Evolutionary conservation across 2,888 invertebrate species (phyloP), one percentile per base, ranked within the genome.

Genomic region (Ernsta delagoae): DNA sequence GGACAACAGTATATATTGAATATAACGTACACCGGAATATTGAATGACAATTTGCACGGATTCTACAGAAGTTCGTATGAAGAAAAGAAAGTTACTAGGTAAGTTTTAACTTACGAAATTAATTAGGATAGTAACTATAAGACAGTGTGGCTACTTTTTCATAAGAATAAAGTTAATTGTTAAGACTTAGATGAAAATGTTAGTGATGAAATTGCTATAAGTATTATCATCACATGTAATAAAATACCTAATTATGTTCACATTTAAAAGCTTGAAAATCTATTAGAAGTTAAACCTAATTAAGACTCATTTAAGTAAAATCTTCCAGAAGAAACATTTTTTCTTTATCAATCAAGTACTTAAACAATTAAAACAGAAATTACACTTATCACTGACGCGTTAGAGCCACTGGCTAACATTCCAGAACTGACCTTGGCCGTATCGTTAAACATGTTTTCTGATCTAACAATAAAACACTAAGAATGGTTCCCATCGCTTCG

Each of bases 41-140:
- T 98, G 63, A 96, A 96, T 79, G 96, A 97, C 80, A 94, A 96
- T 74, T 89, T 97, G 45, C 95, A 96, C 78, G 98, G 97, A 56
- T 97, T 98, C 86, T 98, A 97, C 81, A 94, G 97, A 76, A 97
- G 97, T 87, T 96, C 96, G 0, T 98, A 98, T 83, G 94, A 94
- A 75, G 94, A 95, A 73, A 94, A 94, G 72, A 96, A 96, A 75
- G 90, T 95, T 68, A 96, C 95, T 76, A 96, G 96, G 97, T 96
- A 85, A 89, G 89, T 80, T 43, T 41, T 16, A 39, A 59, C 1
- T 43, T 9, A 43, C 11, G 43, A 43, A 43, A 43, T 43, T 43
- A 43, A 8, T 43, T 1, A 9, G n/a, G n/a, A n/a, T n/a, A n/a
- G 16, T 16, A 1, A 16, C 16, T 16, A 16, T 16, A 16, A 16